Conservation (phyloP, 2,113 vertebrate genomes). For the Rallus limicola region DNA sequence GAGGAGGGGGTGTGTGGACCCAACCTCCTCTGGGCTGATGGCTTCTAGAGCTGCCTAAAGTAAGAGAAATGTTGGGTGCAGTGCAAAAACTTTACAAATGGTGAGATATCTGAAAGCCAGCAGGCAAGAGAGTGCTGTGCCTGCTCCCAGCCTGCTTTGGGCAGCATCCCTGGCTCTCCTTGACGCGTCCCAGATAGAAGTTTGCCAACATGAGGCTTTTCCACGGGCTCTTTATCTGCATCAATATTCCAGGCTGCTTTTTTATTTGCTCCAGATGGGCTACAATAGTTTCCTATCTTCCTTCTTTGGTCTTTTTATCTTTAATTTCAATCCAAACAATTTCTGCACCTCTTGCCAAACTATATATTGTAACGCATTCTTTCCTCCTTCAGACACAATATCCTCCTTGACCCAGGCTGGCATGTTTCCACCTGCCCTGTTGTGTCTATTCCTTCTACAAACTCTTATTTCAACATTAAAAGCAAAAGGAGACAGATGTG, state of each 20-base stretch:
- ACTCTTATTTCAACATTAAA: slow-evolving; percentile 48
- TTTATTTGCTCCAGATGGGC: slow-evolving; percentile 74
- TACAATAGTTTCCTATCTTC: slow-evolving; percentile 57
- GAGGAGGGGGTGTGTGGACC: accelerated
- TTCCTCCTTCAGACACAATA: slow-evolving; percentile 73
- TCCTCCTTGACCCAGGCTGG: slow-evolving; percentile 70
- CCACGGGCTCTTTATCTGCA: slow-evolving; percentile 30
- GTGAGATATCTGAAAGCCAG: not conserved
- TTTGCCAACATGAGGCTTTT: not conserved
- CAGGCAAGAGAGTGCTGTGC: not conserved
- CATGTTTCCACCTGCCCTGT: slow-evolving; percentile 62
- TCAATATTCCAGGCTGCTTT: slow-evolving; percentile 20
- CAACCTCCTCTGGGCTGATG: accelerated
- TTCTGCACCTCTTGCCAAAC: slow-evolving; percentile 63
- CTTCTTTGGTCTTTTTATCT: slow-evolving; percentile 62
- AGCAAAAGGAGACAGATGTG: slow-evolving; percentile 36
- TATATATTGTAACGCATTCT: slow-evolving; percentile 71
- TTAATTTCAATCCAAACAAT: slow-evolving; percentile 73
- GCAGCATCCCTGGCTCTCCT: not conserved
- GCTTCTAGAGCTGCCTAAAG: not conserved
- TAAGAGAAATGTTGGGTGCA: not conserved
- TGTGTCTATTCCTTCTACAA: slow-evolving; percentile 67
- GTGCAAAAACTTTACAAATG: not conserved
- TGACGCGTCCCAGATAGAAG: accelerated
- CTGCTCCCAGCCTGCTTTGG: accelerated